These are phyloP conservation scores for Hydrolagus affinis DNA, from an alignment of 2,113 vertebrate species.

Conservation along the genomic window DNA sequence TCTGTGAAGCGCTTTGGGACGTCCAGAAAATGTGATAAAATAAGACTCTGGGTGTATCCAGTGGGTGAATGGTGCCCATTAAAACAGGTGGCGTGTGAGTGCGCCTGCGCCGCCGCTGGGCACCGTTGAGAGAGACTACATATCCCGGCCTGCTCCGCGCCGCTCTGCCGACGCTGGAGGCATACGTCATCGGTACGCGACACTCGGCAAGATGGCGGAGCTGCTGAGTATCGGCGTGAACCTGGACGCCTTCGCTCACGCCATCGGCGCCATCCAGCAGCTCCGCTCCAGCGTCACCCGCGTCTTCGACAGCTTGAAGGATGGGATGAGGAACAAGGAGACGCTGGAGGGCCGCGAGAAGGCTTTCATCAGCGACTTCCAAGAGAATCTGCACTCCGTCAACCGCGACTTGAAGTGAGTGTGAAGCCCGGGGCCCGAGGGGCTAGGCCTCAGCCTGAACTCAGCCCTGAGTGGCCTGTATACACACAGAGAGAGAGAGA, in stretches of 20 bases:
- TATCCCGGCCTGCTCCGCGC: slow-evolving; percentile 35
- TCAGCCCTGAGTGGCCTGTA: neutral
- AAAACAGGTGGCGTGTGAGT: neutral
- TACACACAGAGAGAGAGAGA: too few relatives aligned
- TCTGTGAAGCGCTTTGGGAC: too few relatives aligned
- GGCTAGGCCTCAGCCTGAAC: neutral
- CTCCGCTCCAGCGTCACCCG: slow-evolving; percentile 88
- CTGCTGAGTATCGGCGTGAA: slow-evolving; percentile 80
- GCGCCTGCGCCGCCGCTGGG: neutral
- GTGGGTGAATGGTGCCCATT: too few relatives aligned
- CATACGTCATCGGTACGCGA: neutral
- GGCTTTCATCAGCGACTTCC: slow-evolving; percentile 79
- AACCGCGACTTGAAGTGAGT: slow-evolving; percentile 92
- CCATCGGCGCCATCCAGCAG: slow-evolving; percentile 87
- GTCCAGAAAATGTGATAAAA: too few relatives aligned
- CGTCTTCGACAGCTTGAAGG: slow-evolving; percentile 90
- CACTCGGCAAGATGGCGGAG: slow-evolving; percentile 69
- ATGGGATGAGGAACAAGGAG: slow-evolving; percentile 89
- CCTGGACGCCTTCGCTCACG: slow-evolving; percentile 88
- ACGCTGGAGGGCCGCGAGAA: slow-evolving; percentile 85
- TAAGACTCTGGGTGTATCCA: too few relatives aligned
- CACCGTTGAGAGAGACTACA: slow-evolving; percentile 36
- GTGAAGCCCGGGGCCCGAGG: neutral
- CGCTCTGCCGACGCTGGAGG: neutral
- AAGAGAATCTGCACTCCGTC: slow-evolving; percentile 87